Evolutionary conservation across 2,888 invertebrate species (phyloP), one percentile per base, ranked within the genome.

Genomic region (Caenorhabditis imperialis): DNA sequence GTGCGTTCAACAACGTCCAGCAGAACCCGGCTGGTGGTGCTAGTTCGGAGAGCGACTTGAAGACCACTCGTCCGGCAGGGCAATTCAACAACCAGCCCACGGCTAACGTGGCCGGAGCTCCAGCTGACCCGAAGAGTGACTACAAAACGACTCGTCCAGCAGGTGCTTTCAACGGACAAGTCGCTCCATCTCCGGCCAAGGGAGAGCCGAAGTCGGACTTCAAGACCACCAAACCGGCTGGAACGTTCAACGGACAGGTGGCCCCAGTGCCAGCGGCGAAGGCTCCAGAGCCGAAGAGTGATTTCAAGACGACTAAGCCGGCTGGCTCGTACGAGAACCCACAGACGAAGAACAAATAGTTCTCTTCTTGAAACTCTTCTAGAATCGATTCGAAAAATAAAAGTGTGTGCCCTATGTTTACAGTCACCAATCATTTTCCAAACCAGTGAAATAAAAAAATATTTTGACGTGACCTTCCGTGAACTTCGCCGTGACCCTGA

Each of bases 41-140:
- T 1, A 30, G 27, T 14, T 12, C 58, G 7, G 53, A 53, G 35
- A 25, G 44, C 7, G 12, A 57, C 6, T 12, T 62, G n/a, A 42
- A 25, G 18, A 62, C 63, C 1, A 55, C 54, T 27, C 45, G 48
- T 48, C 54, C 54, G 18, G 63, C 63, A 14, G 63, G 63, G 7
- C n/a, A 20, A 5, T 65, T 55, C 30, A 55, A 7, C 14, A 38
- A 16, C 16, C 65, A 65, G 47, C 22, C 22, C 18, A 54, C 54
- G 10, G n/a, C 47, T 12, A 63, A 54, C 22, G 48, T 33, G 1
- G 4, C 33, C 8, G 22, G 10, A 20, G 35, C 18, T 16, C 30
- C 30, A 10, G 30, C 18, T 3, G 48, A 48, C 27, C 48, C 48
- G 48, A 48, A 48, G 33, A 33, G 10, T 18, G 48, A 48, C 10